A percentile compares a stretch with the other conserved stretches of the same genome.
These are phyloP conservation scores for Blastobasis lacticolella DNA, from an alignment of 2,888 invertebrate genomes.

Conservation along the genomic window DNA sequence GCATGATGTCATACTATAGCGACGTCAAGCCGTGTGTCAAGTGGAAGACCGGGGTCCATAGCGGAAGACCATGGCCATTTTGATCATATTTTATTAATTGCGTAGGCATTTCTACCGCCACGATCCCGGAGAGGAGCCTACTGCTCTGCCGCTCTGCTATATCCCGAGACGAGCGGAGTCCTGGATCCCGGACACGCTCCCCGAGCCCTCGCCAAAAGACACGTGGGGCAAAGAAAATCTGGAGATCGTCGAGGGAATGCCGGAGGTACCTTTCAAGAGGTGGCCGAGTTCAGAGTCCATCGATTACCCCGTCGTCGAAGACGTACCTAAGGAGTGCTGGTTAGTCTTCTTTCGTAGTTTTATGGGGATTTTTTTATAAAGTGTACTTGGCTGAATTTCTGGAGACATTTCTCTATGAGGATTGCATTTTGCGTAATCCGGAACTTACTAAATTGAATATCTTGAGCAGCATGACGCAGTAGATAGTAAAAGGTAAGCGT, in stretches of 20 bases:
- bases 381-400: too few species aligned
- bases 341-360: conserved; percentile 13
- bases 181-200: conserved; percentile 52
- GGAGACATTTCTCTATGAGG: too few species aligned
- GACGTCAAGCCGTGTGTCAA: too few species aligned
- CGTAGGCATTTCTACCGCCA: conserved; percentile 58
- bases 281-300: conserved; percentile 38
- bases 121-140: conserved; percentile 61
- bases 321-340: conserved; percentile 52
- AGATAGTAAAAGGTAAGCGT: too few species aligned
- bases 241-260: conserved; percentile 31
- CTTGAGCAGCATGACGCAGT: too few species aligned
- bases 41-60: too few species aligned
- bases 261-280: conserved; percentile 27
- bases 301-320: conserved; percentile 39
- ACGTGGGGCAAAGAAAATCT: conserved; percentile 46
- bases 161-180: conserved; percentile 55
- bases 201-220: conserved; percentile 53
- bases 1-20: too few species aligned
- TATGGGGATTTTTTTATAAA: too few species aligned
- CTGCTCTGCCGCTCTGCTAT: conserved; percentile 46
- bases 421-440: too few species aligned
- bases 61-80: too few species aligned
- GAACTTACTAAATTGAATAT: too few species aligned
- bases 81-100: background rate